Evolutionary conservation across 2,888 invertebrate genomes (phyloP), one percentile per base, ranked within the genome.

Genomic region (Cheilosia grossa): DNA sequence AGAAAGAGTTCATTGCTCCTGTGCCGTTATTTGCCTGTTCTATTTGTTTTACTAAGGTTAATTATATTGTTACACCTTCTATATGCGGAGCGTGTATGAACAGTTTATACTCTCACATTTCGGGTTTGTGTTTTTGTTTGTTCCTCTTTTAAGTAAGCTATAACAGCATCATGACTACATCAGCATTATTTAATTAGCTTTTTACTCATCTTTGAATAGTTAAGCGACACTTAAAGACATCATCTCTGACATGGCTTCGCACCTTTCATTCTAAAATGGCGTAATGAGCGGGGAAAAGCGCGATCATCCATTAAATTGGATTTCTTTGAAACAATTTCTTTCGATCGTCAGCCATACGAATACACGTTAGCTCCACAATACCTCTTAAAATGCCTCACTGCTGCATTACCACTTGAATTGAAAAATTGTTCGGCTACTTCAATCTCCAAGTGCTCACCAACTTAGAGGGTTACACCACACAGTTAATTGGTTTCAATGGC

Each of bases 271-370:
- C 30, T 4, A 37, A 15, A 58, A 30, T 5, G 44, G 33, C n/a
- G 2, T 70, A 70, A 70, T 49, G 69, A 70, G 37, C 40, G 33
- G 40, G 27, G 7, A 61, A 21, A 72, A 72, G 33, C 19, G 51
- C 61, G 44, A 63, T 63, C 64, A 64, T 74, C 53, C 64, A 58
- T 66, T 58, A 58, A 74, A 74, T 66, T 64, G 64, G 17, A 49
- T 66, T 66, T 74, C 27, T 56, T 66, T n/a, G 4, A 66, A 63
- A 44, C 13, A 17, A 30, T 44, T 47, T 37, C 37, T 17, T 27
- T 51, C 49, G 30, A 51, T 3, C 51, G 30, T 72, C 51, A 42
- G 53, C 44, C 44, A 44, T 13, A 13, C 61, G 4, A 53, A n/a
- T 56, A 21, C 42, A 37, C 49, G 2, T 15, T 33, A 13, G 19